phyloP scores from a whole-genome alignment of 2,888 invertebrate genomes.

The Drosophila anomalata region DNA sequence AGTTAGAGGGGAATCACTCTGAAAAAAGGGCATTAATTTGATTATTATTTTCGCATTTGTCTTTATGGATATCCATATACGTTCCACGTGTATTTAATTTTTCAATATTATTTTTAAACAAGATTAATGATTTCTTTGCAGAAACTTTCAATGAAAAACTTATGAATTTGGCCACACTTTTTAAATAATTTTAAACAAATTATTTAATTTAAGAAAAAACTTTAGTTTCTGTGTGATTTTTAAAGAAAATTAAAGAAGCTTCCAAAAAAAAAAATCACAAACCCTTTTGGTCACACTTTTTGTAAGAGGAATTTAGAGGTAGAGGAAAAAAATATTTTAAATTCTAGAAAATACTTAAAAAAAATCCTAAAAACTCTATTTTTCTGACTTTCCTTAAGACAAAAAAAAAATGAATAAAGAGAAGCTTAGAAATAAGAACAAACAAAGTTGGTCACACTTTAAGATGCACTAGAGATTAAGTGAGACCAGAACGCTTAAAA shows the following conservation, averaged over 20 bases:
- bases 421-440: not conserved
- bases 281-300: too few relatives aligned
- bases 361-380: too few relatives aligned
- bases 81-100: not conserved
- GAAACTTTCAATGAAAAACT: not conserved
- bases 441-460: not conserved
- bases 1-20: slow-evolving; percentile 22
- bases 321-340: too few relatives aligned
- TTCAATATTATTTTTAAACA: not conserved
- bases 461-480: not conserved
- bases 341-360: too few relatives aligned
- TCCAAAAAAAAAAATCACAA: not conserved
- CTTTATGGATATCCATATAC: not conserved
- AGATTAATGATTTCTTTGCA: not conserved
- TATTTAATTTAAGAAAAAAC: too few relatives aligned
- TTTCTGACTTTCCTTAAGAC: too few relatives aligned
- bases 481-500: not conserved
- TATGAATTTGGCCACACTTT: too few relatives aligned
- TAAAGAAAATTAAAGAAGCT: too few relatives aligned
- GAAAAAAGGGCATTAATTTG: not conserved
- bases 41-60: slow-evolving; percentile 2
- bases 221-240: too few relatives aligned
- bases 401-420: too few relatives aligned
- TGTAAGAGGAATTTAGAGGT: too few relatives aligned
- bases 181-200: too few relatives aligned